These are phyloP conservation scores for Pampusana beccarii DNA, from an alignment of 2,113 vertebrate genomes.

Conservation along the genomic window DNA sequence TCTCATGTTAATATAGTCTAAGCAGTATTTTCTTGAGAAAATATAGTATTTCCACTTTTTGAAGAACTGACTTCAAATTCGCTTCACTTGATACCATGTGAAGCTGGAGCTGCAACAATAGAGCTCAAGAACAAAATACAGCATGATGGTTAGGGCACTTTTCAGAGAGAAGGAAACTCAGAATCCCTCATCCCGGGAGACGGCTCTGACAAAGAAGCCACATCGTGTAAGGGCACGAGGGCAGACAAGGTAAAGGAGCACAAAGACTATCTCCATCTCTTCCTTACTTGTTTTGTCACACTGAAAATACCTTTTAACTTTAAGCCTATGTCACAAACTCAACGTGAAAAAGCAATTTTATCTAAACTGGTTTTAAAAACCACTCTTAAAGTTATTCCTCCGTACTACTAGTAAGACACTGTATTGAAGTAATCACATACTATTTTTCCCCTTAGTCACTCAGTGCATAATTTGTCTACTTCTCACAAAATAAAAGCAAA, in stretches of 20 bases:
- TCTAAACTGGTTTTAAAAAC: not conserved
- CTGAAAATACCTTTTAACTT: not conserved
- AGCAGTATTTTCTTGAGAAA: not conserved
- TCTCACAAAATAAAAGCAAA: not conserved
- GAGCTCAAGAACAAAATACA: not conserved
- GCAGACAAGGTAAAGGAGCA: not conserved
- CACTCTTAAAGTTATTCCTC: not conserved
- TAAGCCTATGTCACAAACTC: not conserved
- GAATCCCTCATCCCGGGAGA: fast-evolving
- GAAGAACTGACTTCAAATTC: not conserved
- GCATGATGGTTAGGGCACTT: not conserved
- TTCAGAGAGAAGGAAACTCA: not conserved
- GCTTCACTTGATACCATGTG: not conserved
- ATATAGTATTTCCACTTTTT: not conserved
- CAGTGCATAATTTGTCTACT: not conserved
- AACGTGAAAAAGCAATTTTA: not conserved
- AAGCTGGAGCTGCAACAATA: not conserved
- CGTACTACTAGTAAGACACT: not conserved
- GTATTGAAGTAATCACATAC: not conserved
- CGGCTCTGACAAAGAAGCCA: not conserved
- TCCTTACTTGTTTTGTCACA: not conserved
- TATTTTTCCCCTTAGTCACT: not conserved
- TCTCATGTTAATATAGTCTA: not conserved
- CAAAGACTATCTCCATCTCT: not conserved
- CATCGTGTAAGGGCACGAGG: fast-evolving